Conservation (phyloP, 2,113 vertebrate species). For the Lampris incognitus region DNA sequence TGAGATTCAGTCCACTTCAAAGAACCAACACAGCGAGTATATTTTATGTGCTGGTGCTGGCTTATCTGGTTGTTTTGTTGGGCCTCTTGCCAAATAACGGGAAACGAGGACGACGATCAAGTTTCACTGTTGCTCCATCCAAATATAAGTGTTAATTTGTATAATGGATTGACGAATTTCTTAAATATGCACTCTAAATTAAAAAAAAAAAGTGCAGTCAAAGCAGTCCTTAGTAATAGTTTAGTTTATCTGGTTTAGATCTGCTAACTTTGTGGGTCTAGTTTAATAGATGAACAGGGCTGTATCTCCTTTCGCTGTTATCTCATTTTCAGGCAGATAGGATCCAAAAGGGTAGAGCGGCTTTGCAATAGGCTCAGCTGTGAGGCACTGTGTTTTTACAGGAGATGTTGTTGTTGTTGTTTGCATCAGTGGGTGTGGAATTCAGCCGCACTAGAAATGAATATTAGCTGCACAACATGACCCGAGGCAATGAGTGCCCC, state of each 20-base stretch:
- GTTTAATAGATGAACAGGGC: too few relatives aligned
- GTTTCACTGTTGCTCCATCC: conserved; percentile 56
- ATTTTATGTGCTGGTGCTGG: conserved; percentile 43
- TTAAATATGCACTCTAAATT: conserved; percentile 57
- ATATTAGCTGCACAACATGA: too few relatives aligned
- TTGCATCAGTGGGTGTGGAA: not conserved
- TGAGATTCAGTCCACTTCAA: conserved; percentile 21
- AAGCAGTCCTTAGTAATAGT: conserved; percentile 12
- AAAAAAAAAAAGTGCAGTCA: conserved; percentile 19
- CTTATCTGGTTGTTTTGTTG: conserved; percentile 62
- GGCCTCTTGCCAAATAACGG: conserved; percentile 56
- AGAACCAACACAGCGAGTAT: conserved; percentile 32
- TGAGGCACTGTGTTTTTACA: too few relatives aligned
- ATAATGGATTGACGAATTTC: conserved; percentile 57
- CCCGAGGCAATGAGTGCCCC: not conserved
- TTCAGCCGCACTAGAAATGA: not conserved
- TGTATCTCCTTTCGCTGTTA: not conserved
- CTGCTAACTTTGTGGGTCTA: not conserved
- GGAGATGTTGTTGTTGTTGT: too few relatives aligned
- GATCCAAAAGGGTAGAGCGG: too few relatives aligned
- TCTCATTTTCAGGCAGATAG: not conserved
- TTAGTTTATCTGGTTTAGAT: conserved; percentile 5
- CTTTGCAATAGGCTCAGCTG: too few relatives aligned
- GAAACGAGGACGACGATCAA: conserved; percentile 55
- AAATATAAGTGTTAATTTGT: conserved; percentile 61